Evolutionary conservation across 2,888 invertebrate genomes (phyloP).

Genomic region (Camponotus fellah): DNA sequence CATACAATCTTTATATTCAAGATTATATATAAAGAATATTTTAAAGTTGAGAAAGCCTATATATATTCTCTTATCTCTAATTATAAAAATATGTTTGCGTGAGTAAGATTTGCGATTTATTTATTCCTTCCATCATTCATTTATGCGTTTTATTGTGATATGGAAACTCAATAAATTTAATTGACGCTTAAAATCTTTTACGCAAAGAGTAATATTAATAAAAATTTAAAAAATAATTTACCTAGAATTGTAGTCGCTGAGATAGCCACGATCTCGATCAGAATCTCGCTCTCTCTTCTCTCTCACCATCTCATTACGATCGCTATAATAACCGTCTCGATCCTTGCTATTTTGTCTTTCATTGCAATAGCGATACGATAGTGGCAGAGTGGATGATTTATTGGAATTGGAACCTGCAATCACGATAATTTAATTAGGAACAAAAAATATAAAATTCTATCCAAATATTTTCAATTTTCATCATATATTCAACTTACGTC

Average conservation of each 20-base stretch:
- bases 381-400: constrained; percentile 94
- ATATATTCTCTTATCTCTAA: background rate
- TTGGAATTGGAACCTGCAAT: constrained; percentile 90
- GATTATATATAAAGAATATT: background rate
- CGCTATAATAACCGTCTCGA: constrained; percentile 95
- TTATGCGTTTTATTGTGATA: background rate
- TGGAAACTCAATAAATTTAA: background rate
- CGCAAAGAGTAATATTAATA: background rate
- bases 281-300: constrained; percentile 91
- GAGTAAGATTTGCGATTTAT: background rate
- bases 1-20: background rate
- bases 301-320: constrained; percentile 94
- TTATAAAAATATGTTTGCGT: background rate
- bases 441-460: background rate
- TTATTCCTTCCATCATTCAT: background rate
- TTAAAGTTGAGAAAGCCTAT: background rate
- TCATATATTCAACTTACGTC: constrained; percentile 90
- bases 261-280: constrained; percentile 90
- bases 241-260: constrained; percentile 94
- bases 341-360: constrained; percentile 88
- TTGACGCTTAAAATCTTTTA: background rate
- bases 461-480: background rate
- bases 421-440: background rate
- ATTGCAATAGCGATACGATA: constrained; percentile 91
- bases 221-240: constrained; percentile 79